phyloP scores from a whole-genome alignment of 1,140 invertebrate genomes.

The Calliopsis andreniformis region DNA sequence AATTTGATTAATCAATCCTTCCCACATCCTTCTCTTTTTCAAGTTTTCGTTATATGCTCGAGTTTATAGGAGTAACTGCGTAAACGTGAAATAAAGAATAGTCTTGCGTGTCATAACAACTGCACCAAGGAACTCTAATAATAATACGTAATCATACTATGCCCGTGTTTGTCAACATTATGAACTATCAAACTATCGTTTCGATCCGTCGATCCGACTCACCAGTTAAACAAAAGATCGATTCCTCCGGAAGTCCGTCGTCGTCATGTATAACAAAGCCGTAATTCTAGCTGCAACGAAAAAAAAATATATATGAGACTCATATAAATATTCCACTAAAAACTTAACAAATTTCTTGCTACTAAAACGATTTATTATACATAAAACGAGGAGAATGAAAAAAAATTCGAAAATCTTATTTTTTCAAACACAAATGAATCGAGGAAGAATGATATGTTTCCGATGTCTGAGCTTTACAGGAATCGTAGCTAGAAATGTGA shows the following conservation, averaged over 20 bases:
- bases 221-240: conserved; percentile 67
- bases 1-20: too few species aligned
- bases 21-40: too few species aligned
- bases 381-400: neutral
- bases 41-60: too few species aligned
- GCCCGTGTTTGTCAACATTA: neutral
- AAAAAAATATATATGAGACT: neutral
- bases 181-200: neutral
- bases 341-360: neutral
- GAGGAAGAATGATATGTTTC: neutral
- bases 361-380: too few species aligned
- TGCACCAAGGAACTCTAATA: too few species aligned
- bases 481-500: neutral
- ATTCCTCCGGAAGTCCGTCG: conserved; percentile 58
- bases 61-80: neutral
- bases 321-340: neutral
- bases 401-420: too few species aligned
- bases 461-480: neutral
- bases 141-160: neutral
- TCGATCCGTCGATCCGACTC: conserved; percentile 19
- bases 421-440: neutral
- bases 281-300: conserved; percentile 36
- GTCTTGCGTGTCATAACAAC: neutral
- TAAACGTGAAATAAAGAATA: neutral
- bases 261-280: conserved; percentile 69